Conservation (phyloP, 1,140 invertebrate genomes). For the Cyphomyrmex costatus region DNA sequence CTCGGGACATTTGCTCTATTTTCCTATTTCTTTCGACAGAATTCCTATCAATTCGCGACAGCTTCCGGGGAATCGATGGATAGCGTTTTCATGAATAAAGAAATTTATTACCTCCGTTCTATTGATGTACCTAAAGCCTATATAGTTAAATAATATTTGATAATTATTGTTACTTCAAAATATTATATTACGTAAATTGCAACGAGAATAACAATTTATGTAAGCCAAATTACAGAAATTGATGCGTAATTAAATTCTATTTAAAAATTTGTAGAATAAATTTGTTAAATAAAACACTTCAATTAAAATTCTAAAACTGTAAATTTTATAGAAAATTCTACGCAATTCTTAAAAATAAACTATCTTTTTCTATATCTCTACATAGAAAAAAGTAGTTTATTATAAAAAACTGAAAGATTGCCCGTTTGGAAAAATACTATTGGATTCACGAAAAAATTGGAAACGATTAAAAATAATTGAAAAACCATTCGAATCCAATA, state of each 20-base stretch:
- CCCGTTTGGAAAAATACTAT: no score
- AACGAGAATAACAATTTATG: constrained; percentile 7
- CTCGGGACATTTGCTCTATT: constrained; percentile 39
- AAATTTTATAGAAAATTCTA: neutral
- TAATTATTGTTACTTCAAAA: neutral
- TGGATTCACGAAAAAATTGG: no score
- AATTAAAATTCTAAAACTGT: neutral
- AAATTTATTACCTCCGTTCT: neutral
- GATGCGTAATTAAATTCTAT: neutral
- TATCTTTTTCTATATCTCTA: no score
- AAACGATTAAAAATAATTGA: no score
- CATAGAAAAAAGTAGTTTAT: neutral
- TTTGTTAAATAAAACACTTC: neutral
- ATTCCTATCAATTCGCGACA: constrained; percentile 29
- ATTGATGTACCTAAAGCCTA: no score
- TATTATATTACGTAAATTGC: neutral
- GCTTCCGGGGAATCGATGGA: neutral
- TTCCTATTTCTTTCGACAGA: constrained; percentile 34
- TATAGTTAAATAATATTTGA: no score
- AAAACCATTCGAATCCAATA: no score
- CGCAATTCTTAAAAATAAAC: no score
- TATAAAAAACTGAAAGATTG: neutral
- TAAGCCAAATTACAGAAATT: neutral
- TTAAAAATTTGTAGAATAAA: neutral
- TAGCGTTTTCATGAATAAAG: constrained; percentile 9